phyloP scores from a whole-genome alignment of 2,888 invertebrate species.

The Notocelia uddmanniana region DNA sequence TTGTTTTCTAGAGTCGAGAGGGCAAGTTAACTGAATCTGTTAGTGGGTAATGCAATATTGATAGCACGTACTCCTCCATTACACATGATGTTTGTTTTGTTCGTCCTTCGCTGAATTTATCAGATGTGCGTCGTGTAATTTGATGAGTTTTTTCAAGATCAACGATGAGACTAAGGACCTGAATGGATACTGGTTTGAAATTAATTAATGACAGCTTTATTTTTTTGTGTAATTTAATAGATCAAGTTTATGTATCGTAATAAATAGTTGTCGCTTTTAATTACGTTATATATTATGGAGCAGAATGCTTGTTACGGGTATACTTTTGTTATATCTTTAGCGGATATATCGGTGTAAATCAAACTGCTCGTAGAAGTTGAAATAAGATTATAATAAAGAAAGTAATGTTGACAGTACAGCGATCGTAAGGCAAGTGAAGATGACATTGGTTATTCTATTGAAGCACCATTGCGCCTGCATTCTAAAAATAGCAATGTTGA shows the following conservation, averaged over 20 bases:
- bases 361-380: no score
- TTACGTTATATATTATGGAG: background rate
- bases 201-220: constrained; percentile 6
- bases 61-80: constrained; percentile 43
- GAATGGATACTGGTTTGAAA: constrained; percentile 19
- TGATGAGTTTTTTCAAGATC: constrained; percentile 48
- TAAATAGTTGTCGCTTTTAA: constrained; percentile 25
- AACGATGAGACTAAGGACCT: constrained; percentile 19
- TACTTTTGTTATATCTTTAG: no score
- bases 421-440: no score
- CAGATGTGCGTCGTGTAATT: constrained; percentile 51
- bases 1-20: constrained; percentile 28
- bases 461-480: no score
- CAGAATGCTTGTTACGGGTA: background rate
- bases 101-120: constrained; percentile 43
- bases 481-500: no score
- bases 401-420: no score
- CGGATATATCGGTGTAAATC: no score
- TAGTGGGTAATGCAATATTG: constrained; percentile 40
- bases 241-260: constrained; percentile 12
- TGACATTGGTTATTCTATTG: no score
- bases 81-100: constrained; percentile 42
- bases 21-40: constrained; percentile 33
- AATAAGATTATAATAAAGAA: no score
- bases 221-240: constrained; percentile 8